Evolutionary conservation across 2,888 invertebrate genomes (phyloP).

Genomic region (Melanophora roralis): DNA sequence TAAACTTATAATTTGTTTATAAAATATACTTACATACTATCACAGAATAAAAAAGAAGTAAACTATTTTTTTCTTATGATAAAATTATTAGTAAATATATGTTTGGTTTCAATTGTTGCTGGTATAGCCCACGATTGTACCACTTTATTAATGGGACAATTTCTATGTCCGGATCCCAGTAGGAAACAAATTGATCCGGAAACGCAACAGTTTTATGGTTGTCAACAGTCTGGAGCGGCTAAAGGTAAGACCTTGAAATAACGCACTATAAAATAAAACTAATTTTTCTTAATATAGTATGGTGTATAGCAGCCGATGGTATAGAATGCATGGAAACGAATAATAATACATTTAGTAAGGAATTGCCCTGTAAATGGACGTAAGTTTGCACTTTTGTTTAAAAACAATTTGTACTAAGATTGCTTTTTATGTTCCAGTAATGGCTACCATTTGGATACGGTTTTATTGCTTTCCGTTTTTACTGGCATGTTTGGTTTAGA

Average conservation of each 20-base stretch:
- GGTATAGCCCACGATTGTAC: slow-evolving; percentile 80
- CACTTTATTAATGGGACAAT: slow-evolving; percentile 87
- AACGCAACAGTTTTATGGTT: slow-evolving; percentile 92
- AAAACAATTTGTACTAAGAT: neutral
- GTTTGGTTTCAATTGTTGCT: slow-evolving; percentile 18
- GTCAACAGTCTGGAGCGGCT: slow-evolving; percentile 87
- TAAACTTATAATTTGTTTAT: neutral
- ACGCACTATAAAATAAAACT: neutral
- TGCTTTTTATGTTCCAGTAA: slow-evolving; percentile 81
- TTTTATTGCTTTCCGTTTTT: slow-evolving; percentile 95
- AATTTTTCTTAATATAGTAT: slow-evolving; percentile 78
- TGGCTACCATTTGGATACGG: slow-evolving; percentile 95
- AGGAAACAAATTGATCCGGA: slow-evolving; percentile 88
- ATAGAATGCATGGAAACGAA: slow-evolving; percentile 89
- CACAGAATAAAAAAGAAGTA: neutral
- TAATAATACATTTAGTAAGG: slow-evolving; percentile 87
- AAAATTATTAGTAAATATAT: slow-evolving; percentile 33
- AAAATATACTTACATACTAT: slow-evolving; percentile 3
- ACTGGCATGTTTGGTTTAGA: slow-evolving; percentile 99
- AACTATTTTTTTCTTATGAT: slow-evolving; percentile 15
- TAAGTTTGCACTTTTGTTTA: slow-evolving; percentile 80
- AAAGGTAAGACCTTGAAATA: slow-evolving; percentile 79
- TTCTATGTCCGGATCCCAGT: slow-evolving; percentile 87
- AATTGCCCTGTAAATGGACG: slow-evolving; percentile 96
- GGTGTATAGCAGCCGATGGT: slow-evolving; percentile 89